Conservation (phyloP, 2,888 invertebrate genomes). For the Ariolimax columbianus region DNA sequence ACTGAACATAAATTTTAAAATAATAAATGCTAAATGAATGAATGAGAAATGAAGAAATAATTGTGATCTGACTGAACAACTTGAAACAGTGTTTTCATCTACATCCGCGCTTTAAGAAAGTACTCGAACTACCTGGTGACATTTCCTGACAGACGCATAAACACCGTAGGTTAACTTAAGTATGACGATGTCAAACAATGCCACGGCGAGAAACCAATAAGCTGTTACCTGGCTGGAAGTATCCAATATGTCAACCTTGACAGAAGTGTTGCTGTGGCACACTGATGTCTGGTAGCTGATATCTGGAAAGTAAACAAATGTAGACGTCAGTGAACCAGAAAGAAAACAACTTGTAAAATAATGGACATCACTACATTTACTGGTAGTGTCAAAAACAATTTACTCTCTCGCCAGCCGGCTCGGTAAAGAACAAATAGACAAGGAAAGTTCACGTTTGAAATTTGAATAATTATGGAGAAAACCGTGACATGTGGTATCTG, state of each 20-base stretch:
- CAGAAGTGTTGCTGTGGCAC: conserved; percentile 46
- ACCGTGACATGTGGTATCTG: too few relatives aligned
- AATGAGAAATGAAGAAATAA: too few relatives aligned
- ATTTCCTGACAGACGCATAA: neutral
- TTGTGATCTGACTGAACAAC: too few relatives aligned
- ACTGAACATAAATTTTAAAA: too few relatives aligned
- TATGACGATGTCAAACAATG: conserved; percentile 2
- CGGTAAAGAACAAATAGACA: too few relatives aligned
- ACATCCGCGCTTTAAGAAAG: too few relatives aligned
- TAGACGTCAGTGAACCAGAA: neutral
- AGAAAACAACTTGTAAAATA: neutral
- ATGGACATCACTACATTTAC: neutral
- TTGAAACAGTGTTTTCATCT: too few relatives aligned
- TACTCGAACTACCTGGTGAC: neutral
- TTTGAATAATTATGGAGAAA: too few relatives aligned
- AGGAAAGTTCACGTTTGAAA: too few relatives aligned
- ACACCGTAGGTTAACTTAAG: neutral
- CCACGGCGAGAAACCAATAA: neutral
- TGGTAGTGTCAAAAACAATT: too few relatives aligned
- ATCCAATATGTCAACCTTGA: conserved; percentile 55
- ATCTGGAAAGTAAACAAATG: conserved; percentile 46
- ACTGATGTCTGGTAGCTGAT: conserved; percentile 53
- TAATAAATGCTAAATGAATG: too few relatives aligned
- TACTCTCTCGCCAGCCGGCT: too few relatives aligned
- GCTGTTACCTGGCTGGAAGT: conserved; percentile 45